These are phyloP conservation scores for Quadroppia sp. DNA, from an alignment of 2,888 invertebrate species.

Conservation along the genomic window DNA sequence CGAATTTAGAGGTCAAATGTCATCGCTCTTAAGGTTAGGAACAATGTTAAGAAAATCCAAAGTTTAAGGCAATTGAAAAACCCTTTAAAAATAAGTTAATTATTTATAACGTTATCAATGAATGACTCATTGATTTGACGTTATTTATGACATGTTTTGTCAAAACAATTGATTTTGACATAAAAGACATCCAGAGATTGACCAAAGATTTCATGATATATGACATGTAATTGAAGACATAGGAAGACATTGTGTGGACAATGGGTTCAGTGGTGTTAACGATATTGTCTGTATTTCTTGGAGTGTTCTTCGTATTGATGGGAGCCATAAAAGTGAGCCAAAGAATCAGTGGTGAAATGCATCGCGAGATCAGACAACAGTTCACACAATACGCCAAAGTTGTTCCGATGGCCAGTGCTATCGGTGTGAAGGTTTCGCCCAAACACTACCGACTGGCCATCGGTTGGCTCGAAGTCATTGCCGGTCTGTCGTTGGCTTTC, in stretches of 20 bases:
- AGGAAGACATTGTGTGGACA: not conserved
- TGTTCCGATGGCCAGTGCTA: conserved; percentile 72
- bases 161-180: too few relatives aligned
- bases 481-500: conserved; percentile 72
- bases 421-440: conserved; percentile 81
- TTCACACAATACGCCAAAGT: conserved; percentile 95
- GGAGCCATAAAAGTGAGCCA: conserved; percentile 88
- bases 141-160: too few relatives aligned
- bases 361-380: conserved; percentile 93
- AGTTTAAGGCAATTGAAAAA: too few relatives aligned
- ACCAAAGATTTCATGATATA: too few relatives aligned
- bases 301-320: conserved; percentile 90
- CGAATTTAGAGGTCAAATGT: too few relatives aligned
- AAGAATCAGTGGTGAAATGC: conserved; percentile 85
- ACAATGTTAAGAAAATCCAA: too few relatives aligned
- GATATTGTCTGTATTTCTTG: conserved; percentile 83
- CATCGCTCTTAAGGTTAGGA: too few relatives aligned
- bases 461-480: conserved; percentile 76
- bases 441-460: conserved; percentile 85
- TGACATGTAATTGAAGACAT: too few relatives aligned
- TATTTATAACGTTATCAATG: too few relatives aligned
- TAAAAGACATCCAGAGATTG: too few relatives aligned
- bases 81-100: too few relatives aligned
- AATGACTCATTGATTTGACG: too few relatives aligned
- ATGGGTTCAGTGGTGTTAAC: conserved; percentile 65